Base-by-base conservation (phyloP, 2,888 invertebrate genomes). In the Panzeria rudis region DNA sequence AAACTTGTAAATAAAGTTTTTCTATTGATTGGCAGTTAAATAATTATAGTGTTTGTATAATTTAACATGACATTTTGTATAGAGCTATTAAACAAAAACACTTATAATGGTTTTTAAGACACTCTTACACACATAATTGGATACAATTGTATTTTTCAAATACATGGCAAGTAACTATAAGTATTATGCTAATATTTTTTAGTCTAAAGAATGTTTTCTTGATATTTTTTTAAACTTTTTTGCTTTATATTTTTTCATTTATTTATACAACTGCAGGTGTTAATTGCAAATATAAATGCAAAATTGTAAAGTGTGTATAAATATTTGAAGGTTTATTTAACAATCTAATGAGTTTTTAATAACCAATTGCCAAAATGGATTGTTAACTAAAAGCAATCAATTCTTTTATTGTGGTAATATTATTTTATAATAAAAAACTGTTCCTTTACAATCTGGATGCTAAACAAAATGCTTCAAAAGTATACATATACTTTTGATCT, bases 271-370 rank as follows among this genome's bases (percentile, higher is more conserved):
- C 20, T 73, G 84, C 84, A 81, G 78, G 81, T 85, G 84, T 81
- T 85, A 85, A 81, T 73, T 81, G 73, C 64, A 81, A 41, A 78
- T 44, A 56, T 13, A 56, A 59, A 69, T 56, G 44, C 62, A 79
- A 68, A 73, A 68, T 54, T 76, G 54, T 62, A 17, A 41, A 66
- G 66, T 41, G 7, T 17, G 20, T 35, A 17, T 54, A 69, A 15
- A 41, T 62, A 62, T 54, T 62, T 68, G 76, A 72, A 72, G 76
- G 69, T 77, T 84, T 80, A 41, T 47, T 71, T 52, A 69, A 75
- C 77, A 81, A 78, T 81, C 77, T 78, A 81, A 85, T 75, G 73
- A 59, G 73, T 81, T 85, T 78, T 81, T 81, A 81, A 81, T 81
- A 85, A 78, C 29, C 23, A 29, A 52, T 72, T 77, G 35, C 35